Evolutionary conservation across 2,797 vertebrate genomes (phyloP).

Genomic region (Oryzias dopingdopingensis): DNA sequence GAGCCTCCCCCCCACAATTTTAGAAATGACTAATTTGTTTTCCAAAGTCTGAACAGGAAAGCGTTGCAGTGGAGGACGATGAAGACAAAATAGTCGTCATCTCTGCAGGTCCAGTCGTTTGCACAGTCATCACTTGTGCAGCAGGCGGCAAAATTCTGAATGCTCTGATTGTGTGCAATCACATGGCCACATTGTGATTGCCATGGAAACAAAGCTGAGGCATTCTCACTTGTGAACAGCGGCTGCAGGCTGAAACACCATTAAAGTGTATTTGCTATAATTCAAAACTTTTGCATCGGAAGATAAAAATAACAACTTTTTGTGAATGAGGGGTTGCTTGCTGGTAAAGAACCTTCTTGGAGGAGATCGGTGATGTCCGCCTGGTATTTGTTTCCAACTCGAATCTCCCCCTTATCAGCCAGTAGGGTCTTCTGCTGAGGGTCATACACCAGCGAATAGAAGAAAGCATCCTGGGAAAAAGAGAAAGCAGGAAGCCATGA

Average conservation of each 20-base stretch:
- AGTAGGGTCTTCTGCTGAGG: constrained; percentile 97
- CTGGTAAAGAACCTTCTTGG: constrained; percentile 82
- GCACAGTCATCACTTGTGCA: constrained; percentile 14
- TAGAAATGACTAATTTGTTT: too few relatives aligned
- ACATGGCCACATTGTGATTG: constrained; percentile 6
- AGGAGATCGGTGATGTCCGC: constrained; percentile 95
- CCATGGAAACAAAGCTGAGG: constrained; percentile 26
- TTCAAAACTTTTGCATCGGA: constrained; percentile 3
- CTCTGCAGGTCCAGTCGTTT: too few relatives aligned
- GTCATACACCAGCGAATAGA: constrained; percentile 98
- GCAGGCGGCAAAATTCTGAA: constrained; percentile 18
- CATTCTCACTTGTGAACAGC: not conserved
- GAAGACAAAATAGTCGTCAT: too few relatives aligned
- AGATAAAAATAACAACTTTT: constrained; percentile 8
- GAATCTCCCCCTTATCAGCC: constrained; percentile 97
- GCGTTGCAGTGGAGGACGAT: too few relatives aligned
- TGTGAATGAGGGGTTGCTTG: not conserved
- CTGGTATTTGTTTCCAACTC: constrained; percentile 96
- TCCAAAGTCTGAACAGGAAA: too few relatives aligned
- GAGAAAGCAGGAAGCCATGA: constrained; percentile 40
- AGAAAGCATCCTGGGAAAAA: constrained; percentile 91
- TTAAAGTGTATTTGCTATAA: too few relatives aligned
- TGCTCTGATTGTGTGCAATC: constrained; percentile 22
- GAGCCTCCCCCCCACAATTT: too few relatives aligned
- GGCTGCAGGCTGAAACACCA: too few relatives aligned